Conservation (phyloP, 2,113 vertebrate species). For the Neodon shergylaensis region DNA sequence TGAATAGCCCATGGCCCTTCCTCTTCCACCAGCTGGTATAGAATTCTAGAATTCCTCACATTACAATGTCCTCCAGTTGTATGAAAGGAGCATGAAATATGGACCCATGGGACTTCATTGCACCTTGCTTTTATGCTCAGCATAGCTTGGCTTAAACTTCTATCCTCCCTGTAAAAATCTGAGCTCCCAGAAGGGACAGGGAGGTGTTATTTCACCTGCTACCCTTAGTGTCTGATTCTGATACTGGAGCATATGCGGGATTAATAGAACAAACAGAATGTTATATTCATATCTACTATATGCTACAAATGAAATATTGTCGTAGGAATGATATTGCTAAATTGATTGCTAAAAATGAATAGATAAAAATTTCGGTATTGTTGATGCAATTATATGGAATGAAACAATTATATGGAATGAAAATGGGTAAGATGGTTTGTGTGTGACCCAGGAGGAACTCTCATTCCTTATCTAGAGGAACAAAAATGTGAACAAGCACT, state of each 20-base stretch:
- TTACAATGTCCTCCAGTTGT: neutral
- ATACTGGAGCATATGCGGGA: neutral
- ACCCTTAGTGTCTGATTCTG: neutral
- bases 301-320: neutral
- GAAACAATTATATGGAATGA: neutral
- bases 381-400: neutral
- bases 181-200: neutral
- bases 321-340: neutral
- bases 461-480: neutral
- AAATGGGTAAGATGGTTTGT: neutral
- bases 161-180: accelerated
- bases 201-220: neutral
- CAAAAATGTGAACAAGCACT: neutral
- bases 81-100: neutral
- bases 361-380: neutral
- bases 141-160: accelerated
- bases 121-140: accelerated
- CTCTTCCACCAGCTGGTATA: neutral
- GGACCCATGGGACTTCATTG: neutral
- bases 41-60: neutral
- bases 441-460: neutral
- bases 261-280: neutral
- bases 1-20: accelerated
- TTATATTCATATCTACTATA: neutral
- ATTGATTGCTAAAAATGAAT: neutral